Evolutionary conservation across 2,888 invertebrate genomes (phyloP).

Genomic region (Gari tellinella): DNA sequence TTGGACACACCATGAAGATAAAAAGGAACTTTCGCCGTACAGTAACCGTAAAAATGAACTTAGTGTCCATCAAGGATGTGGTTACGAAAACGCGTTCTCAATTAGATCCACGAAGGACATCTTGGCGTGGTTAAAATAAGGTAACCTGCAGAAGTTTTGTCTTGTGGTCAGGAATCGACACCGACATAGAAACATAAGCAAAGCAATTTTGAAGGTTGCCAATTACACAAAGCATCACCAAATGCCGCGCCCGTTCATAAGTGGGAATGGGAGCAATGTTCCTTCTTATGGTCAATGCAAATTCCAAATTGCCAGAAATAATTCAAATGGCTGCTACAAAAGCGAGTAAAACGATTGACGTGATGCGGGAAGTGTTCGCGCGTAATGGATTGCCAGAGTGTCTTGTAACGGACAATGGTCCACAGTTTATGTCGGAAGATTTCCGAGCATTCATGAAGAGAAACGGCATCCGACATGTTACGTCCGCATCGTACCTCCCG

Average conservation of each 20-base stretch:
- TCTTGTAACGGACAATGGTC: slow-evolving; percentile 58
- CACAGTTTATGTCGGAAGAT: slow-evolving; percentile 52
- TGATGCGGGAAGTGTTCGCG: slow-evolving; percentile 50
- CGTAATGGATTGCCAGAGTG: slow-evolving; percentile 44
- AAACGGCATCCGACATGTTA: slow-evolving; percentile 56
- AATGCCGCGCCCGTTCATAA: slow-evolving; percentile 62
- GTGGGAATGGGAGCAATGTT: slow-evolving; percentile 75
- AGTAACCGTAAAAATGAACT: slow-evolving; percentile 37
- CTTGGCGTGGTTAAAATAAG: slow-evolving; percentile 74
- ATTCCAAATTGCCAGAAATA: slow-evolving; percentile 84
- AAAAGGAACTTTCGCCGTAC: slow-evolving; percentile 13
- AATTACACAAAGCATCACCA: slow-evolving; percentile 43
- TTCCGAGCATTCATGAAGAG: slow-evolving; percentile 41
- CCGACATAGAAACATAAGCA: slow-evolving; percentile 58
- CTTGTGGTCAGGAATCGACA: slow-evolving; percentile 71
- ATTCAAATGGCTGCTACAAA: slow-evolving; percentile 49
- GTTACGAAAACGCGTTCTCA: slow-evolving; percentile 59
- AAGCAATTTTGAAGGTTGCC: slow-evolving; percentile 39
- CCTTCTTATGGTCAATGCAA: slow-evolving; percentile 82
- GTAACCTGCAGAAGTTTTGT: slow-evolving; percentile 67
- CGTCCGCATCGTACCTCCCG: slow-evolving; percentile 57
- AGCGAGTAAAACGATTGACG: slow-evolving; percentile 43
- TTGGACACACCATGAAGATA: slow-evolving; percentile 23
- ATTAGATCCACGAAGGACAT: slow-evolving; percentile 70
- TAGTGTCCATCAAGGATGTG: slow-evolving; percentile 55